A percentile compares a stretch with the other conserved stretches of the same genome.
These are phyloP conservation scores for Bradysia coprophila DNA, from an alignment of 1,140 invertebrate species.

Conservation along the genomic window DNA sequence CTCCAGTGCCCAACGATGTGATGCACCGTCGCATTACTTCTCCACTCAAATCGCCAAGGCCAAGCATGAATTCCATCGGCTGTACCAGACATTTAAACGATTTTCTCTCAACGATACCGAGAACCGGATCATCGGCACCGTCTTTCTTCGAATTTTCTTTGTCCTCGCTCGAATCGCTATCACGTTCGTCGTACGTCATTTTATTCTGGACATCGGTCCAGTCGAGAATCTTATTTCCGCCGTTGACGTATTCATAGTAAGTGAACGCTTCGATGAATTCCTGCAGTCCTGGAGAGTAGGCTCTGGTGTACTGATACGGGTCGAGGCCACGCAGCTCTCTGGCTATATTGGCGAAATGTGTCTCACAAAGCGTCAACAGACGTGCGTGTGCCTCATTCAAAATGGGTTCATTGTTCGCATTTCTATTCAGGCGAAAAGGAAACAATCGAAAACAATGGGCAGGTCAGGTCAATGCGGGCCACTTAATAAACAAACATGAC, in stretches of 20 bases:
- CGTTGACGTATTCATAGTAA: constrained; percentile 46
- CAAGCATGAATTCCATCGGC: constrained; percentile 37
- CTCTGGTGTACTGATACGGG: constrained; percentile 50
- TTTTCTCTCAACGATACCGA: constrained; percentile 12
- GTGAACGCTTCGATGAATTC: constrained; percentile 76
- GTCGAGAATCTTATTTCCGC: constrained; percentile 11
- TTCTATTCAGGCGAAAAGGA: constrained; percentile 21
- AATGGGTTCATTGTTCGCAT: constrained; percentile 32
- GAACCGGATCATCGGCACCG: constrained; percentile 1
- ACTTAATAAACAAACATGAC: constrained; percentile 16
- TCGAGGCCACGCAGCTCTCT: constrained; percentile 50
- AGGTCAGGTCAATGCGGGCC: background rate
- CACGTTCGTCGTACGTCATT: constrained; percentile 14
- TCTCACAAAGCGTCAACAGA: constrained; percentile 35
- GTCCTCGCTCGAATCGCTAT: constrained; percentile 9
- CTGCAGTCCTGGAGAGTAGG: constrained; percentile 61
- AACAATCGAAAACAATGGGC: background rate
- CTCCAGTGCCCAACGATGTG: constrained; percentile 57
- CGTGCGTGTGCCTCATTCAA: constrained; percentile 45
- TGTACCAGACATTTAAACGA: constrained; percentile 12
- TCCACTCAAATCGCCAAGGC: constrained; percentile 72
- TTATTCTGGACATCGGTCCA: constrained; percentile 16
- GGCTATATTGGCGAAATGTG: constrained; percentile 46
- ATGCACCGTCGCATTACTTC: constrained; percentile 82
- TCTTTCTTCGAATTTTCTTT: constrained; percentile 2